phyloP scores from a whole-genome alignment of 2,113 vertebrate species.

The Misgurnus anguillicaudatus region DNA sequence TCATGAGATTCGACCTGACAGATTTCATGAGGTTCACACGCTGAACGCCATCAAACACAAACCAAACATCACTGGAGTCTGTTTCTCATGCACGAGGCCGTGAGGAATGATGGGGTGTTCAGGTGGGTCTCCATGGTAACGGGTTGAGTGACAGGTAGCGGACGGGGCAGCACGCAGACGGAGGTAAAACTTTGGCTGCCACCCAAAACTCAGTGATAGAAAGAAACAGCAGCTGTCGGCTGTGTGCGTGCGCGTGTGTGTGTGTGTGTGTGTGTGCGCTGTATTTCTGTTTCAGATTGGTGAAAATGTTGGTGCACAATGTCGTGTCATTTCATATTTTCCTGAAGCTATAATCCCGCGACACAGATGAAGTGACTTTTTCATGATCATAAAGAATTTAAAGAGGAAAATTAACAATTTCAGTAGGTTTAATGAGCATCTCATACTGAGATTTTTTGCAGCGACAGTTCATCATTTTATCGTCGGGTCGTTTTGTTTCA shows the following conservation, averaged over 20 bases:
- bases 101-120: not conserved
- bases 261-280: constrained; percentile 21
- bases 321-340: not conserved
- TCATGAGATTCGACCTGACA: too few relatives aligned
- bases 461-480: not conserved
- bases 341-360: not conserved
- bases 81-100: not conserved
- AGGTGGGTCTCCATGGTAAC: constrained; percentile 53
- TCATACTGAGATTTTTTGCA: not conserved
- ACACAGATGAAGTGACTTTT: constrained; percentile 26
- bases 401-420: constrained; percentile 17
- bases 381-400: constrained; percentile 37
- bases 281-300: not conserved
- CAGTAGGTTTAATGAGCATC: not conserved
- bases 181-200: constrained; percentile 53
- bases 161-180: constrained; percentile 39
- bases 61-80: constrained; percentile 29
- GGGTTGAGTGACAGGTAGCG: constrained; percentile 52
- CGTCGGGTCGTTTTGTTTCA: not conserved
- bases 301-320: constrained; percentile 1
- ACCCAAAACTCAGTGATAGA: constrained; percentile 48
- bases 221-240: constrained; percentile 50
- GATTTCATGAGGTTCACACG: too few relatives aligned
- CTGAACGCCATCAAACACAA: not conserved
- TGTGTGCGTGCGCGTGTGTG: constrained; percentile 24